These are phyloP conservation scores for Limonius californicus DNA, from an alignment of 1,140 invertebrate genomes.

Conservation along the genomic window DNA sequence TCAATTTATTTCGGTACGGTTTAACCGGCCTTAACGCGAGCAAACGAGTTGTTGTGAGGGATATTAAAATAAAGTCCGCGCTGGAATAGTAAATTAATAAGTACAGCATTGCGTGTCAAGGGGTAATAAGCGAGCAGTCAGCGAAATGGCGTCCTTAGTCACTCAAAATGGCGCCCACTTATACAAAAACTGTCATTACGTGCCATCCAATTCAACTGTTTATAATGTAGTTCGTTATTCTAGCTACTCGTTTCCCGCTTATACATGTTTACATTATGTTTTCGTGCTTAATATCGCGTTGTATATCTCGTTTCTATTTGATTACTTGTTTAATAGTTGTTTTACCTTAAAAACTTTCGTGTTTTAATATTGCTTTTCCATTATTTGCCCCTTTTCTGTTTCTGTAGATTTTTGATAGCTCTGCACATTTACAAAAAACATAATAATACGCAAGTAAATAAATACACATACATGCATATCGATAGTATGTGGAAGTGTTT, in stretches of 20 bases:
- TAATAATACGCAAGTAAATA: too few species aligned
- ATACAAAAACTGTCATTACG: constrained; percentile 5
- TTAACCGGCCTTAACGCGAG: background rate
- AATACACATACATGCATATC: too few species aligned
- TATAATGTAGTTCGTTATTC: constrained; percentile 10
- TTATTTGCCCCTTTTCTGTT: background rate
- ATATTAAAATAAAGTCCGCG: background rate
- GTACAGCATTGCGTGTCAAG: constrained; percentile 7
- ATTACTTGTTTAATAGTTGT: constrained; percentile 13
- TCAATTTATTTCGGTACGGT: background rate
- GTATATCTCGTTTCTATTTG: constrained; percentile 7
- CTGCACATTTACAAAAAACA: too few species aligned
- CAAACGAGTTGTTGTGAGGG: background rate
- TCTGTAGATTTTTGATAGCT: too few species aligned
- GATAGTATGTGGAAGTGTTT: too few species aligned
- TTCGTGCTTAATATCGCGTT: background rate
- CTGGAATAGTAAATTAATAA: constrained; percentile 10
- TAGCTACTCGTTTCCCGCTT: background rate
- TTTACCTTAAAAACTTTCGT: constrained; percentile 6
- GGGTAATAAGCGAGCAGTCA: constrained; percentile 5
- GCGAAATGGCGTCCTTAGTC: constrained; percentile 11
- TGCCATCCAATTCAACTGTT: constrained; percentile 9
- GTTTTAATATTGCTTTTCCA: constrained; percentile 11
- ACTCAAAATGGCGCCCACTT: constrained; percentile 11
- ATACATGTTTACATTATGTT: constrained; percentile 5